phyloP scores from a whole-genome alignment of 2,113 vertebrate species.

The Zeus faber region DNA sequence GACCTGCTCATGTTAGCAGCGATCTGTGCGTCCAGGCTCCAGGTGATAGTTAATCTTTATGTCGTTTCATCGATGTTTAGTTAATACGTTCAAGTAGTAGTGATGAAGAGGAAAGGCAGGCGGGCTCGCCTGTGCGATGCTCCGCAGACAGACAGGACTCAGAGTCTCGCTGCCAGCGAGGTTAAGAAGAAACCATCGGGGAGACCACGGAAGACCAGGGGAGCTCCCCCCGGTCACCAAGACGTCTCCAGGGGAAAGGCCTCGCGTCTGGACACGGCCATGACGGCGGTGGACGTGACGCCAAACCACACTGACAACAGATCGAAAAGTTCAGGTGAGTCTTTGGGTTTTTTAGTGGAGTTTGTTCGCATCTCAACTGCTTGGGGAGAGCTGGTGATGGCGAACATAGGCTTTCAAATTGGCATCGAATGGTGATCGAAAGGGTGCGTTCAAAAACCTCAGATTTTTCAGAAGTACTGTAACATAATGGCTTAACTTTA shows the following conservation, averaged over 20 bases:
- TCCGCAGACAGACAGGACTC: constrained; percentile 14
- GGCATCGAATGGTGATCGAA: too few relatives aligned
- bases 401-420: too few relatives aligned
- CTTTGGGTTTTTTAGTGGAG: too few relatives aligned
- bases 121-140: constrained; percentile 62
- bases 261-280: neutral
- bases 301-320: constrained; percentile 24
- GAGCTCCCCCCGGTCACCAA: neutral
- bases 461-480: too few relatives aligned
- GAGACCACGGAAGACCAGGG: constrained; percentile 33
- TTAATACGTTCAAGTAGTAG: constrained; percentile 1
- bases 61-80: neutral
- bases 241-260: neutral
- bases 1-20: constrained; percentile 15
- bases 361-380: too few relatives aligned
- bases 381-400: too few relatives aligned
- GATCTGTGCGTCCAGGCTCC: neutral
- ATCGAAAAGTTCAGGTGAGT: constrained; percentile 24
- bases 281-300: neutral
- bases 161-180: neutral
- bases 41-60: neutral
- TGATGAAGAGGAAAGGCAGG: constrained; percentile 76
- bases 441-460: too few relatives aligned
- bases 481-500: too few relatives aligned
- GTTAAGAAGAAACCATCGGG: constrained; percentile 32